These are phyloP conservation scores for Limonius californicus DNA, from an alignment of 1,140 invertebrate species.

Conservation along the genomic window DNA sequence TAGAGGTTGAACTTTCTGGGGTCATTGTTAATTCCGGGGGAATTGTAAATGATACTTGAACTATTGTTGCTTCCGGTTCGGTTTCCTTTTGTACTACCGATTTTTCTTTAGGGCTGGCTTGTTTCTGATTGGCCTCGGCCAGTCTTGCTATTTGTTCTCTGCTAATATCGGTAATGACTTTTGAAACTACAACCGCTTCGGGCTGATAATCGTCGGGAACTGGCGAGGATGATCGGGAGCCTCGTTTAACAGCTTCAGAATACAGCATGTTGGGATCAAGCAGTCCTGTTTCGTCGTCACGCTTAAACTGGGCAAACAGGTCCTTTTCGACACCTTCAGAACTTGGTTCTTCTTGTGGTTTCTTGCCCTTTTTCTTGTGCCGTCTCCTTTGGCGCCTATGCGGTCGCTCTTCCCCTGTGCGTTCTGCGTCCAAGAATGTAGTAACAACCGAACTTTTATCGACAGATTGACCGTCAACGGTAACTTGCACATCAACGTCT, in stretches of 20 bases:
- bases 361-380: conserved; percentile 29
- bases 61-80: conserved; percentile 7
- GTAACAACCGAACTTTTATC: conserved; percentile 18
- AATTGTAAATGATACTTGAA: conserved; percentile 19
- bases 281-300: conserved; percentile 22
- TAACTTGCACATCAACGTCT: conserved; percentile 29
- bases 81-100: neutral
- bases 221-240: conserved; percentile 37
- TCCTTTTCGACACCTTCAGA: conserved; percentile 25
- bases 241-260: conserved; percentile 36
- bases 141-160: conserved; percentile 32
- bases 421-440: conserved; percentile 31
- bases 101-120: no score
- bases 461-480: conserved; percentile 32
- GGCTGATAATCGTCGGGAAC: neutral
- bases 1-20: neutral
- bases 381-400: neutral
- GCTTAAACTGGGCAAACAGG: conserved; percentile 33
- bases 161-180: conserved; percentile 38
- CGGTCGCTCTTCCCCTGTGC: neutral
- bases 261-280: conserved; percentile 31
- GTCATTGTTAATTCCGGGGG: conserved; percentile 10
- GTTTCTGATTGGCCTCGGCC: conserved; percentile 14
- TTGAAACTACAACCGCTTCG: conserved; percentile 29
- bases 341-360: conserved; percentile 19